A percentile compares a stretch with the other conserved stretches of the same genome.
Conservation (phyloP, 2,888 invertebrate genomes). For the Nephrotoma appendiculata region DNA sequence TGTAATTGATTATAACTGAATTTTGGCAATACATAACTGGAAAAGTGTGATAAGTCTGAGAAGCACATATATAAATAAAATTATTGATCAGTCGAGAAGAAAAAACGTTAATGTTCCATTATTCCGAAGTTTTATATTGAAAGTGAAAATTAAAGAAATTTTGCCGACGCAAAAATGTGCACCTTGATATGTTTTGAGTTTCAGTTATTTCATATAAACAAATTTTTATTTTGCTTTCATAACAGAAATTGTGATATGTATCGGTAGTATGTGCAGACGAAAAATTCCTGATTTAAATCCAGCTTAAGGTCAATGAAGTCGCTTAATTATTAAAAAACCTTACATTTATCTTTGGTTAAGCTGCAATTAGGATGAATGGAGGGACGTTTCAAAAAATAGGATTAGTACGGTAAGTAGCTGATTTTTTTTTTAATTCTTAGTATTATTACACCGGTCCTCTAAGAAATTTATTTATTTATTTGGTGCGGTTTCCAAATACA, state of each 20-base stretch:
- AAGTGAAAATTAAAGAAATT: neutral
- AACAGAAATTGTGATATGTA: neutral
- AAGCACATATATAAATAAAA: neutral
- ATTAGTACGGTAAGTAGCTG: too few species aligned
- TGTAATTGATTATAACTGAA: neutral
- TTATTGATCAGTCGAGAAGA: neutral
- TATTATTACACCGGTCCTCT: too few species aligned
- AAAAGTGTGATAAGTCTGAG: neutral
- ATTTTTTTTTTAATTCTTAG: too few species aligned
- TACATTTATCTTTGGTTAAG: too few species aligned
- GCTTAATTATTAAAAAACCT: too few species aligned
- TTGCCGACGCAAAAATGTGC: neutral
- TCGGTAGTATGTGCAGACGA: neutral
- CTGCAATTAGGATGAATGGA: too few species aligned
- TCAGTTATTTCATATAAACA: neutral
- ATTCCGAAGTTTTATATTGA: neutral
- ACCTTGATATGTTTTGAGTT: neutral
- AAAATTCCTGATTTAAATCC: neutral
- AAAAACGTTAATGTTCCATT: neutral
- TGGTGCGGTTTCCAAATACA: too few species aligned
- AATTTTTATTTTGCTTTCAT: neutral
- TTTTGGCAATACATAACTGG: neutral
- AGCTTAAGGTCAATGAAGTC: too few species aligned
- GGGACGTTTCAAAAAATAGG: too few species aligned
- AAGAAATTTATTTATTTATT: too few species aligned